Base-by-base conservation (phyloP, 2,888 invertebrate genomes). In the Leucophenga maculata region DNA sequence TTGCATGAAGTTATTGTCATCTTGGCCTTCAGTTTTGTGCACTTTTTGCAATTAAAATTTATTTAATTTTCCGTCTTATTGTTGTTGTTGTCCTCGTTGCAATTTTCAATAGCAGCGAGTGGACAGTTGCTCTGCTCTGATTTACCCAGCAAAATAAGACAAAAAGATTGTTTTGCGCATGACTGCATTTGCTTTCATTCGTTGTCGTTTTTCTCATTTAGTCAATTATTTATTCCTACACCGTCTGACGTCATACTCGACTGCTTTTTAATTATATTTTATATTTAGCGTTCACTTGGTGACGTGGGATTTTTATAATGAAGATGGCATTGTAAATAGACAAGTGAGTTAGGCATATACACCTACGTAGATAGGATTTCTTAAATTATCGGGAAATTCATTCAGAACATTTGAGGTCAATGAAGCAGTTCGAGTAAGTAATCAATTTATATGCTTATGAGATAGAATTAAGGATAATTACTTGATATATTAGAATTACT, bases 11-110 rank as follows among this genome's bases (percentile, higher is more conserved):
- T 44, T 62, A 6, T 46, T 46, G 62, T 62, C 50, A 50, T n/a
- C 18, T 16, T 50, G 50, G 50, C 13, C 16, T 79, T 74, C 78
- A 73, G 67, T 71, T 62, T 69, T 69, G 71, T 70, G 72, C 83
- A 72, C 68, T 75, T 74, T 52, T 69, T 72, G 72, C 78, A 83
- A 82, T 80, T 80, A 69, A 78, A 77, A 77, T 75, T 75, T 77
- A 76, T 82, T 80, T 31, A 69, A 64, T 60, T 46, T 73, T 64
- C 67, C 73, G 77, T 72, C 64, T 72, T 70, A 72, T 77, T 83
- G 74, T 78, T 73, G 60, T 16, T 57, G 68, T 48, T 31, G 26
- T 6, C 31, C 22, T 57, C 11, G 57, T 26, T 20, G 20, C 54
- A 54, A 54, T 54, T 54, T 54, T 16, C 16, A 26, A 26, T 26